Percentiles rank a stretch among this genome's conserved stretches.
These are phyloP conservation scores for Himalopsyche japonica DNA, from an alignment of 2,888 invertebrate species.

Conservation along the genomic window DNA sequence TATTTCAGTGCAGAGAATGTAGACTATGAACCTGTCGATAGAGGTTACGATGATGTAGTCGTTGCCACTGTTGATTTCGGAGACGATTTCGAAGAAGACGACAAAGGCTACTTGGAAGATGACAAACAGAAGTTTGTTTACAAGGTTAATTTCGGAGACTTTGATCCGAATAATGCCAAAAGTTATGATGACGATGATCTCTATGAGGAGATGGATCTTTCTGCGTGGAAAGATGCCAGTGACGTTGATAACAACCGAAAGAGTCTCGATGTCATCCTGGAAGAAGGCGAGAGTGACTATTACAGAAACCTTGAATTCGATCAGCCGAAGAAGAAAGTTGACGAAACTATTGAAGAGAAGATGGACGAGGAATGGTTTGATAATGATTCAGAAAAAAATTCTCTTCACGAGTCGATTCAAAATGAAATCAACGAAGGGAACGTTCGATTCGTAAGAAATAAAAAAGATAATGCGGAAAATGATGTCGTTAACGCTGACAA, in stretches of 20 bases:
- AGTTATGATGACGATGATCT: constrained; percentile 42
- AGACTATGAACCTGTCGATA: constrained; percentile 1
- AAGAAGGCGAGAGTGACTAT: constrained; percentile 58
- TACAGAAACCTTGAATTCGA: constrained; percentile 53
- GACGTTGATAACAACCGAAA: constrained; percentile 45
- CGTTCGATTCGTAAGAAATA: constrained; percentile 32
- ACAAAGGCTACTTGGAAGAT: background rate
- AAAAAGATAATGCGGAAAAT: background rate
- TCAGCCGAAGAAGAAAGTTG: constrained; percentile 36
- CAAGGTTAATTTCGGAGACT: constrained; percentile 33
- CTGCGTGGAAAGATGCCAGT: constrained; percentile 47
- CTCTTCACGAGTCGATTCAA: constrained; percentile 20
- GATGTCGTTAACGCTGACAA: constrained; percentile 9
- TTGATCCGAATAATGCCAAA: constrained; percentile 34
- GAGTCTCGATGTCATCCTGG: constrained; percentile 55
- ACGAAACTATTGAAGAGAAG: background rate
- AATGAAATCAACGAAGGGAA: constrained; percentile 34
- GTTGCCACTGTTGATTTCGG: constrained; percentile 45
- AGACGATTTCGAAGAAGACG: constrained; percentile 45
- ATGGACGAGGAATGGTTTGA: background rate
- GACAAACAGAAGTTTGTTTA: constrained; percentile 34
- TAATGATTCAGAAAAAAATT: constrained; percentile 28
- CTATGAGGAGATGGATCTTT: constrained; percentile 41
- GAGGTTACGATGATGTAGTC: background rate
- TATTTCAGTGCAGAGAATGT: background rate